Percentiles rank a stretch among this genome's conserved stretches.
Evolutionary conservation across 2,888 invertebrate species (phyloP).

Genomic region (Drosophila subsilvestris): DNA sequence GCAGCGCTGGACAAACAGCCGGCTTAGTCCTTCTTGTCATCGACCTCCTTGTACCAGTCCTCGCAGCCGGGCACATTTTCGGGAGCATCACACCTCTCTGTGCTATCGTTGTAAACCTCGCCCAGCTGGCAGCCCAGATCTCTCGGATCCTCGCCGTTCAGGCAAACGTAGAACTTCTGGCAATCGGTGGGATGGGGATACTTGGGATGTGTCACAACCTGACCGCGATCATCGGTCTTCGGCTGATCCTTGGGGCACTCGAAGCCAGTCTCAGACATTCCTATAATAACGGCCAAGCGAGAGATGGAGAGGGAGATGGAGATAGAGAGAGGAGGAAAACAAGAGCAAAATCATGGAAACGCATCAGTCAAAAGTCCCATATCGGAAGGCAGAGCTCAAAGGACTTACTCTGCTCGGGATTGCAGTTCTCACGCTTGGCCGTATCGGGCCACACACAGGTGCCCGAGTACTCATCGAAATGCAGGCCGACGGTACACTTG

Average conservation of each 20-base stretch:
- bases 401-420: slow-evolving; percentile 85
- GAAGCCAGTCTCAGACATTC: slow-evolving; percentile 92
- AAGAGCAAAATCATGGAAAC: slow-evolving; percentile 4
- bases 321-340: neutral
- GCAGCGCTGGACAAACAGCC: slow-evolving; percentile 21
- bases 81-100: slow-evolving; percentile 93
- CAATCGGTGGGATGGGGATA: slow-evolving; percentile 94
- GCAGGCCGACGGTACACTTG: slow-evolving; percentile 93
- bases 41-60: slow-evolving; percentile 95
- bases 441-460: slow-evolving; percentile 95
- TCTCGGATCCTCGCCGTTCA: slow-evolving; percentile 93
- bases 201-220: slow-evolving; percentile 92
- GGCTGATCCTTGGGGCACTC: slow-evolving; percentile 90
- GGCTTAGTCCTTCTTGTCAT: slow-evolving; percentile 85
- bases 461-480: slow-evolving; percentile 95
- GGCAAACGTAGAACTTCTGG: slow-evolving; percentile 95
- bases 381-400: neutral
- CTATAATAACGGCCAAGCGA: slow-evolving; percentile 84
- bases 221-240: slow-evolving; percentile 88
- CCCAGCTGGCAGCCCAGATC: slow-evolving; percentile 94
- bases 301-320: too few species aligned
- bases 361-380: neutral
- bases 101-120: slow-evolving; percentile 95
- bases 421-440: slow-evolving; percentile 90
- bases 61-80: slow-evolving; percentile 96